Conservation (phyloP, 1,140 invertebrate species). For the Neotoxoptera formosana region DNA sequence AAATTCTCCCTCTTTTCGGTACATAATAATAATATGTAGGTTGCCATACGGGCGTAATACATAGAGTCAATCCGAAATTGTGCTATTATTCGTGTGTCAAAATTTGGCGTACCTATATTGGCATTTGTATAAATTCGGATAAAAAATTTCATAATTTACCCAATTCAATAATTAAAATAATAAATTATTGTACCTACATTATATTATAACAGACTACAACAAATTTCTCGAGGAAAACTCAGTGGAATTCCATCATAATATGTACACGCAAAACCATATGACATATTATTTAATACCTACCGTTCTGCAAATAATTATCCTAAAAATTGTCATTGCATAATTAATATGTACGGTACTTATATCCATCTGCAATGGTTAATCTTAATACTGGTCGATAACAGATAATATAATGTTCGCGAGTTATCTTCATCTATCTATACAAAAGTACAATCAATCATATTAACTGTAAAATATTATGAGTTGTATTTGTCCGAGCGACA, state of each 20-base stretch:
- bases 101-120: not conserved
- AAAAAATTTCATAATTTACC: not conserved
- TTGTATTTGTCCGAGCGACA: not conserved
- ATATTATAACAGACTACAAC: too few species aligned
- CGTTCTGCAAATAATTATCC: not conserved
- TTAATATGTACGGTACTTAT: not conserved
- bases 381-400: not conserved
- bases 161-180: too few species aligned
- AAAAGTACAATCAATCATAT: too few species aligned
- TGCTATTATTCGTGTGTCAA: not conserved
- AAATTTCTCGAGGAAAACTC: not conserved
- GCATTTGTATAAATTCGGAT: not conserved
- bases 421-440: not conserved
- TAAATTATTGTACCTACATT: too few species aligned
- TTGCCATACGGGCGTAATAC: not conserved
- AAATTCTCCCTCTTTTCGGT: not conserved
- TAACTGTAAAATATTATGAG: not conserved
- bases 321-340: not conserved
- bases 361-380: not conserved
- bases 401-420: not conserved
- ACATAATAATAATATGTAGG: not conserved
- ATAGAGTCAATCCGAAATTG: not conserved
- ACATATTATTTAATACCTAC: not conserved
- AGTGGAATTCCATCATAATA: not conserved
- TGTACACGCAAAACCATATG: not conserved